Base-by-base conservation (phyloP, 2,113 vertebrate genomes). In the Phyllostomus discolor region DNA sequence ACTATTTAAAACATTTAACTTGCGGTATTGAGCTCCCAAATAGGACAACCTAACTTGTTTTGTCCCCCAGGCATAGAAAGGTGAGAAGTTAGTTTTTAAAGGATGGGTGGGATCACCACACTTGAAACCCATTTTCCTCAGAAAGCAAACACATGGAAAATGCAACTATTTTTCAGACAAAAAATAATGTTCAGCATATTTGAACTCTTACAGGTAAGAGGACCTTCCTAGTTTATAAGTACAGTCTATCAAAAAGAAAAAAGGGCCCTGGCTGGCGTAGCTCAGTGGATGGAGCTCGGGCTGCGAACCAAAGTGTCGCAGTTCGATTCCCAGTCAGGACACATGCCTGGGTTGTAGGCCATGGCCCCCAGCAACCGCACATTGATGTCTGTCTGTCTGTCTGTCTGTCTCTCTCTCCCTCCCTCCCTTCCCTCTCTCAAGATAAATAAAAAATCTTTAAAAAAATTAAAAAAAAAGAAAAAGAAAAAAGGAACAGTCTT, bases 101-200 rank as follows among this genome's bases (percentile, higher is more conserved):
- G 76, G 35, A 70, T 82, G 35, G 28, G 10, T 91, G n/a, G 31
- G 35, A 80, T 92, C 84, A 73, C 17, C 20, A 97, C 99, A 99
- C 95, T 98, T 99, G 94, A 98, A 99, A 99, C 99, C 80, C 99
- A 99, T 97, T 99, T 99, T 98, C 99, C 99, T 94, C 99, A 99
- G 96, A 99, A 99, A 97, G 98, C 50, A 93, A 80, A 99, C 98
- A 99, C 99, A 99, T 96, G 99, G 98, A 78, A 99, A 99, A 83
- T 99, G 99, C 90, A 99, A 98, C 95, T 99, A 99, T 97, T 99
- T 99, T 98, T 99, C 99, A 0, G 99, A 99, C 98, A 98, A 99
- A 99, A 98, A 99, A 99, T 98, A 99, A 99, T 83, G 98, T 99
- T 94, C 99, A 99, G 50, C 99, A 99, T 98, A 99, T 99, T 97